A percentile compares a stretch with the other conserved stretches of the same genome.
phyloP scores from a whole-genome alignment of 2,797 vertebrate genomes.

The Fringilla coelebs region DNA sequence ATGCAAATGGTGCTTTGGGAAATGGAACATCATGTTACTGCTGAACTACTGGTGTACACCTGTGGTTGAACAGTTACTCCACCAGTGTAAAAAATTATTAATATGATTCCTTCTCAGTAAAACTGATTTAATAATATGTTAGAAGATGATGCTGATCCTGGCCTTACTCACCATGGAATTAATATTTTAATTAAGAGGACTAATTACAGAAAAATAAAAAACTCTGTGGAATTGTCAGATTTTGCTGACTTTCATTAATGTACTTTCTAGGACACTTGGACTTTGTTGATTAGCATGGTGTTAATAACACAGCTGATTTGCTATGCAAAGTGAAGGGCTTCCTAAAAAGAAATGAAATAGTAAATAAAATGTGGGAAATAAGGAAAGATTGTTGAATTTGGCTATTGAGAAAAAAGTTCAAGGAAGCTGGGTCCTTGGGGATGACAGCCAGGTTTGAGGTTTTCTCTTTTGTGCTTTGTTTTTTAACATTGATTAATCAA shows the following conservation, averaged over 20 bases:
- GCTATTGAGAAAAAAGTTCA: not conserved
- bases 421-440: not conserved
- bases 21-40: not conserved
- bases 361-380: not conserved
- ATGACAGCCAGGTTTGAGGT: not conserved
- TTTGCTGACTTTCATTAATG: constrained; percentile 2
- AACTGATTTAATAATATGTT: not conserved
- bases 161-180: not conserved
- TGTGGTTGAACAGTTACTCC: not conserved
- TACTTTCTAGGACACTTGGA: not conserved
- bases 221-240: not conserved
- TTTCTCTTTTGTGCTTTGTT: not conserved
- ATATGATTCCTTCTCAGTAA: not conserved
- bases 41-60: not conserved
- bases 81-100: not conserved
- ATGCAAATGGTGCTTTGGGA: constrained; percentile 9
- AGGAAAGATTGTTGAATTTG: not conserved
- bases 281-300: not conserved
- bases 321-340: constrained; percentile 21
- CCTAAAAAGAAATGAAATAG: not conserved
- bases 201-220: constrained; percentile 19
- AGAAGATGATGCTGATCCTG: constrained; percentile 15
- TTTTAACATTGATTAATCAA: not conserved
- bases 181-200: not conserved
- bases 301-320: not conserved